phyloP scores from a whole-genome alignment of 2,797 vertebrate species.

The Anguilla pacifica region DNA sequence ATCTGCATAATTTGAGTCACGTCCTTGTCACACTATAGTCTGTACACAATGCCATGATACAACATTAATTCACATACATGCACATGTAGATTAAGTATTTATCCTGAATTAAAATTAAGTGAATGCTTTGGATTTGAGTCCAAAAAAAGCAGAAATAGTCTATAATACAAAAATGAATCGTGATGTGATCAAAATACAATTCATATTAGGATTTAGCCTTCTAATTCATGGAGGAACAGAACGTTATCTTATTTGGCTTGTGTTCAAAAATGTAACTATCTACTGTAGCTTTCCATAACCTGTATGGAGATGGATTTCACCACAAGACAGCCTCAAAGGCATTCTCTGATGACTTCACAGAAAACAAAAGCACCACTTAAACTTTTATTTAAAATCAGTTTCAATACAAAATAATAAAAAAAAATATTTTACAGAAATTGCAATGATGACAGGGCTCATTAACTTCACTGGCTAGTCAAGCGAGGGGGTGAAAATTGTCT shows the following conservation, averaged over 20 bases:
- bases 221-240: not conserved
- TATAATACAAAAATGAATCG: too few relatives aligned
- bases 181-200: too few relatives aligned
- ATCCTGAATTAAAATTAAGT: too few relatives aligned
- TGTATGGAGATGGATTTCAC: not conserved
- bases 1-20: too few relatives aligned
- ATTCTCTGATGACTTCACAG: not conserved
- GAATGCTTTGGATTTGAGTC: too few relatives aligned
- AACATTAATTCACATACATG: too few relatives aligned
- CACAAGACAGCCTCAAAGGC: not conserved
- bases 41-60: too few relatives aligned
- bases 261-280: not conserved
- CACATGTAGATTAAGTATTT: too few relatives aligned
- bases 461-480: conserved; percentile 13
- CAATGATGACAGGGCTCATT: not conserved
- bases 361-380: not conserved
- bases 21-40: too few relatives aligned
- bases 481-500: conserved; percentile 17
- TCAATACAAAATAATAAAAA: conserved; percentile 33
- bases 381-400: conserved; percentile 16
- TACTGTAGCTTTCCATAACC: not conserved
- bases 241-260: not conserved
- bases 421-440: conserved; percentile 25
- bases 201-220: not conserved
- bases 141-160: too few relatives aligned